These are phyloP conservation scores for Coenonympha arcania DNA, from an alignment of 2,888 invertebrate species.

Conservation along the genomic window DNA sequence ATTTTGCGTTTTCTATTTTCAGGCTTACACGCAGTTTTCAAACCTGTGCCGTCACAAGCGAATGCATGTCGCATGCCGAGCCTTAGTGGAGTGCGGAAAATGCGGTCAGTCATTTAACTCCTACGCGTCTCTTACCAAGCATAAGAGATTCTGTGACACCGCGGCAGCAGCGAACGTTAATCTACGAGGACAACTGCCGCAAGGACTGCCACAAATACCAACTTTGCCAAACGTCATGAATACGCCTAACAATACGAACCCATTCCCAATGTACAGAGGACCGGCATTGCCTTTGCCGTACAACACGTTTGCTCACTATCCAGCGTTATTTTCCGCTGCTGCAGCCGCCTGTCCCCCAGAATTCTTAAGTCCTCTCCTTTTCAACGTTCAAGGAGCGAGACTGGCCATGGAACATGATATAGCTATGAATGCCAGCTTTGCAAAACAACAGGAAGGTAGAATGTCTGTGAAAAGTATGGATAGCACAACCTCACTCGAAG, in stretches of 20 bases:
- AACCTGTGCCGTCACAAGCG: slow-evolving; percentile 99
- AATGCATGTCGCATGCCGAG: slow-evolving; percentile 97
- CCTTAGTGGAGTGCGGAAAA: slow-evolving; percentile 94
- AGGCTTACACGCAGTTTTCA: slow-evolving; percentile 98
- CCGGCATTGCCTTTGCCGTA: slow-evolving; percentile 77
- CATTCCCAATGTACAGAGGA: slow-evolving; percentile 82
- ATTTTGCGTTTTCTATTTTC: slow-evolving; percentile 45
- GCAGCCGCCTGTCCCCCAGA: slow-evolving; percentile 74
- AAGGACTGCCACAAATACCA: slow-evolving; percentile 58
- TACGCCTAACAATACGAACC: slow-evolving; percentile 67
- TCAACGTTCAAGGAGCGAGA: slow-evolving; percentile 74
- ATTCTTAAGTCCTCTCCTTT: slow-evolving; percentile 77
- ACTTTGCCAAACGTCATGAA: slow-evolving; percentile 63
- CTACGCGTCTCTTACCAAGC: slow-evolving; percentile 92
- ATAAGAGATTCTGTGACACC: slow-evolving; percentile 96
- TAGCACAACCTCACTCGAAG: slow-evolving; percentile 60
- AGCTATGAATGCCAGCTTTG: slow-evolving; percentile 69
- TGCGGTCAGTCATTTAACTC: slow-evolving; percentile 95
- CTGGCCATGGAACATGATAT: slow-evolving; percentile 69
- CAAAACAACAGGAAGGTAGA: slow-evolving; percentile 65
- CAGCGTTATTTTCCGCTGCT: slow-evolving; percentile 70
- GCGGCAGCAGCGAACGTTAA: slow-evolving; percentile 70
- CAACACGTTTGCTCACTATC: slow-evolving; percentile 77
- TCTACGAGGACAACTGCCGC: slow-evolving; percentile 63
- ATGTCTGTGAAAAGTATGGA: slow-evolving; percentile 65